Conservation (phyloP, 2,797 vertebrate species). For the Nasua narica region DNA sequence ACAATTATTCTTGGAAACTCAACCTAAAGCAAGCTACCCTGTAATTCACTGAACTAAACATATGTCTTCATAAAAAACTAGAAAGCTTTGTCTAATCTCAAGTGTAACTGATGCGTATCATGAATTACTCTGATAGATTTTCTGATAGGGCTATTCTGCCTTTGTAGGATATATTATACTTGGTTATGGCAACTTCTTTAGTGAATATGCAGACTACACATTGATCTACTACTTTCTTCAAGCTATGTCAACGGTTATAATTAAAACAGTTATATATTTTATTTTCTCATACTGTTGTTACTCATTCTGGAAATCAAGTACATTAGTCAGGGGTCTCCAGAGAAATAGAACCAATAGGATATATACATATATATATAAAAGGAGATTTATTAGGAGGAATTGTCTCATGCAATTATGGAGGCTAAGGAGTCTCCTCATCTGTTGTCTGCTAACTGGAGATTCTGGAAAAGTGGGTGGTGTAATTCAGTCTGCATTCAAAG, state of each 20-base stretch:
- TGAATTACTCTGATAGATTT: background rate
- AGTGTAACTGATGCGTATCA: background rate
- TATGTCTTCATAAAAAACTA: background rate
- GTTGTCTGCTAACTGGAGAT: background rate
- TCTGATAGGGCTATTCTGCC: background rate
- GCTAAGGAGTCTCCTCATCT: background rate
- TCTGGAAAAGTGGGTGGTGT: background rate
- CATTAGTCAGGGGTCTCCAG: background rate
- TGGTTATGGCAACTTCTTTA: background rate
- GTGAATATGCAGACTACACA: background rate
- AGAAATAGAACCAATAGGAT: background rate
- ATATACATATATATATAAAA: background rate
- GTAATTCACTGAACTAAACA: background rate
- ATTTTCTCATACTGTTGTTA: background rate
- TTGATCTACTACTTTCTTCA: background rate
- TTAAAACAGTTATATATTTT: background rate
- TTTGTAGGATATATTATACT: background rate
- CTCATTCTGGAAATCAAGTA: background rate
- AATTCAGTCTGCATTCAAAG: background rate
- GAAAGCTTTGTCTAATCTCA: background rate
- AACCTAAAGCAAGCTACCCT: background rate
- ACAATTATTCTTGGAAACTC: background rate
- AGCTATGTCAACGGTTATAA: background rate
- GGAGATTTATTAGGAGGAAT: background rate
- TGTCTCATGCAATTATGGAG: background rate